A percentile compares a stretch with the other conserved stretches of the same genome.
Evolutionary conservation across 2,888 invertebrate genomes (phyloP).

Genomic region (Esperia sulphurella): DNA sequence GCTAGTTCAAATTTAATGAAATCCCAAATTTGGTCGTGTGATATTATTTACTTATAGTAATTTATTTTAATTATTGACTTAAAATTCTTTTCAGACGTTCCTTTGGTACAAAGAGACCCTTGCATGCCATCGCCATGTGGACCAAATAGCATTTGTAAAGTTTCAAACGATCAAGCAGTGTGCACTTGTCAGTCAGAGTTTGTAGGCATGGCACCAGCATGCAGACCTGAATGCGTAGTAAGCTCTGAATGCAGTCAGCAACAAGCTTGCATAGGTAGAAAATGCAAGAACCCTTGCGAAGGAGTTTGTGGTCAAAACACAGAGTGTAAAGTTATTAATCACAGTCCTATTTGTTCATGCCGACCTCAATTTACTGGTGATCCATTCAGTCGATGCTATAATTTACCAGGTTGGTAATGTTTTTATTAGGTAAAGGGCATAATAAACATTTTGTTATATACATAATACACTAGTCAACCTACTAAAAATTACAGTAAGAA

Average conservation of each 20-base stretch:
- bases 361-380: slow-evolving; percentile 81
- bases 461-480: too few relatives aligned
- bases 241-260: slow-evolving; percentile 83
- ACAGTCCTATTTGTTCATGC: slow-evolving; percentile 86
- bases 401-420: slow-evolving; percentile 65
- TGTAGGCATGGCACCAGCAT: slow-evolving; percentile 82
- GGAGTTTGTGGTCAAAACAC: slow-evolving; percentile 84
- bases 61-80: too few relatives aligned
- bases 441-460: too few relatives aligned
- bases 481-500: too few relatives aligned
- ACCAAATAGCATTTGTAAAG: slow-evolving; percentile 85
- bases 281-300: slow-evolving; percentile 84
- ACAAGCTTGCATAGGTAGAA: slow-evolving; percentile 83
- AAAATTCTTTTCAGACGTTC: slow-evolving; percentile 41
- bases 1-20: too few relatives aligned
- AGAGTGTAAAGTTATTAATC: slow-evolving; percentile 85
- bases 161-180: slow-evolving; percentile 83
- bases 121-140: slow-evolving; percentile 89
- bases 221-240: slow-evolving; percentile 82
- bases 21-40: too few relatives aligned
- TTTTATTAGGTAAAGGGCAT: too few relatives aligned
- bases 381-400: slow-evolving; percentile 83
- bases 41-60: too few relatives aligned
- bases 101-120: slow-evolving; percentile 71
- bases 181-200: slow-evolving; percentile 85